Conservation (phyloP, 1,140 invertebrate genomes). For the Homarus americanus region DNA sequence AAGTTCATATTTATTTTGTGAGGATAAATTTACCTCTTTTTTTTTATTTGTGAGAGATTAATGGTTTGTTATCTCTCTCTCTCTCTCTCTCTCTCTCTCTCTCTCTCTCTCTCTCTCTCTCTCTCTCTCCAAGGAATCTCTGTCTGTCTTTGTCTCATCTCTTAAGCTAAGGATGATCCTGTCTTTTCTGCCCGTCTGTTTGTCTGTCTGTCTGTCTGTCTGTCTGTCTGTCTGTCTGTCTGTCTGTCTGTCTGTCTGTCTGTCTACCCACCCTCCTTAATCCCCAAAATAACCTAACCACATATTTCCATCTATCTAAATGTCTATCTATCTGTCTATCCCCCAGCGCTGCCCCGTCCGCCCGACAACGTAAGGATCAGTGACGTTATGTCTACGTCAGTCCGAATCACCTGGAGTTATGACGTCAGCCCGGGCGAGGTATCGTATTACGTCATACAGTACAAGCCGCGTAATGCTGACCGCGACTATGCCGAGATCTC, state of each 20-base stretch:
- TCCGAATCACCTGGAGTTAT: slow-evolving; percentile 94
- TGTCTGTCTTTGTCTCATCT: not conserved
- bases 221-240: too few relatives aligned
- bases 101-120: slow-evolving; percentile 18
- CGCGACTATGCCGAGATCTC: slow-evolving; percentile 85
- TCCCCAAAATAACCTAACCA: not conserved
- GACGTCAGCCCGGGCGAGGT: slow-evolving; percentile 86
- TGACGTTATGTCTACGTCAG: slow-evolving; percentile 94
- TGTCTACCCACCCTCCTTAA: not conserved
- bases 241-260: too few relatives aligned
- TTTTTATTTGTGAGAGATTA: too few relatives aligned
- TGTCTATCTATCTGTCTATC: not conserved
- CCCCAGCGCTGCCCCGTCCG: slow-evolving; percentile 89
- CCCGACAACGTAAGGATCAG: slow-evolving; percentile 92
- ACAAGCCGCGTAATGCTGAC: slow-evolving; percentile 89
- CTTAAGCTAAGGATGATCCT: too few relatives aligned
- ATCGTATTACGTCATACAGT: slow-evolving; percentile 96
- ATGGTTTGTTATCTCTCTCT: slow-evolving; percentile 25
- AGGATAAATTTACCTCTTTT: too few relatives aligned
- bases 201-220: too few relatives aligned
- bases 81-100: slow-evolving; percentile 26
- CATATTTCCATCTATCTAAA: not conserved
- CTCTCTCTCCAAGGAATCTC: slow-evolving; percentile 29
- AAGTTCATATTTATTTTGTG: too few relatives aligned
- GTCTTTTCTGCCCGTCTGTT: too few relatives aligned